A percentile compares a stretch with the other conserved stretches of the same genome.
Evolutionary conservation across 2,888 invertebrate species (phyloP).

Genomic region (Drosophila pegasa): DNA sequence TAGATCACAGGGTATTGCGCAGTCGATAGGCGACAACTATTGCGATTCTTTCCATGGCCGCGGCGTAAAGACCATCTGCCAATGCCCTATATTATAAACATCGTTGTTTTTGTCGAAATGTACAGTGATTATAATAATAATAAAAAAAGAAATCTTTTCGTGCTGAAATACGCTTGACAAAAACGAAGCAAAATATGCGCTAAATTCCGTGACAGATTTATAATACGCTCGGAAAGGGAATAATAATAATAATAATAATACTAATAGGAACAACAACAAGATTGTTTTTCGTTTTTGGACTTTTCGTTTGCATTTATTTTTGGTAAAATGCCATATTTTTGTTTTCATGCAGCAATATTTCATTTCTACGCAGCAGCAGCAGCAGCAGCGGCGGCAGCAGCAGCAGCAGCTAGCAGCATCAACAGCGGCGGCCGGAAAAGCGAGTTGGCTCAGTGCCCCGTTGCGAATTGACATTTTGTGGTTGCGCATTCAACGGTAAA

Average conservation of each 20-base stretch:
- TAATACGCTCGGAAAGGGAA: slow-evolving; percentile 5
- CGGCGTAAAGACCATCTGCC: slow-evolving; percentile 20
- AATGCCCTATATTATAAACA: slow-evolving; percentile 41
- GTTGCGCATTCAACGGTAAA: slow-evolving; percentile 42
- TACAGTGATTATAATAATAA: slow-evolving; percentile 25
- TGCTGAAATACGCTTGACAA: slow-evolving; percentile 7
- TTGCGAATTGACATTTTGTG: slow-evolving; percentile 44
- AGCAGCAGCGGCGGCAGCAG: background rate
- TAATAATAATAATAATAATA: slow-evolving; percentile 17
- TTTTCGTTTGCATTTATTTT: slow-evolving; percentile 71
- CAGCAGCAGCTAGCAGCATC: background rate
- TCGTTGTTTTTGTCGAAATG: slow-evolving; percentile 37
- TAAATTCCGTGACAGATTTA: slow-evolving; percentile 9
- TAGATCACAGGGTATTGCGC: slow-evolving; percentile 7
- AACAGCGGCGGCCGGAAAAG: slow-evolving; percentile 52
- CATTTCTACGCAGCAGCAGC: slow-evolving; percentile 60
- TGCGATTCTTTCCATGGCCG: slow-evolving; percentile 19
- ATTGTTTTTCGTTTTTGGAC: slow-evolving; percentile 57
- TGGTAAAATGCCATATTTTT: slow-evolving; percentile 81
- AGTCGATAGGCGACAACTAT: background rate
- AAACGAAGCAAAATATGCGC: background rate
- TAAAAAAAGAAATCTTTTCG: background rate
- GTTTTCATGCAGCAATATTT: slow-evolving; percentile 60
- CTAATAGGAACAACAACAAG: slow-evolving; percentile 16
- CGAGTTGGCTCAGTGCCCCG: slow-evolving; percentile 46